Evolutionary conservation across 2,888 invertebrate species (phyloP), one percentile per base, ranked within the genome.

Genomic region (Megaustenia siamemsis): DNA sequence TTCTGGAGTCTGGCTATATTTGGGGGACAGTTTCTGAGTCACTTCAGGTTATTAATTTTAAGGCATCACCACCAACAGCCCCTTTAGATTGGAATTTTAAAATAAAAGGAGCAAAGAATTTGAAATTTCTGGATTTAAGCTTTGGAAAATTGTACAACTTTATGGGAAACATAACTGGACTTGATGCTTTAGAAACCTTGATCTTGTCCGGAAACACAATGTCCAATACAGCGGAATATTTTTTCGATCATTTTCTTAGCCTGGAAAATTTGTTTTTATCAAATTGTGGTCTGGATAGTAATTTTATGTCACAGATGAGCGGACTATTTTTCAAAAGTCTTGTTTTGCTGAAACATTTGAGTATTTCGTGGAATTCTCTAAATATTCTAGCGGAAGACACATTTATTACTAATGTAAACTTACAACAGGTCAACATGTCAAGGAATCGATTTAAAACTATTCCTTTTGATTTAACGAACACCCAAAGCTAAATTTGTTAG

Each of bases 401-500:
- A 12, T 75, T 76, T 45, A 6, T 1, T 0, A 3, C 15, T 6
- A 63, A 66, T 63, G 12, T 1, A 63, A 40, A 56, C 0, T 49
- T 76, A 45, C n/a, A 60, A 49, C n/a, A n/a, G 12, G 0, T 75
- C 24, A 32, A 45, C 28, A 28, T 82, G 8, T 60, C 82, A 45
- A 76, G 49, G 21, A 82, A 82, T 49, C 32, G 63, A 45, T 75
- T 76, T 24, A 56, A 32, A 32, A 53, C 45, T 18, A 66, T 82
- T 43, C 76, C 76, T 0, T 66, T 82, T 66, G 35, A 63, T 32
- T 21, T 76, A 21, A 0, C 1, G 35, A 49, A 63, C 43, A 82
- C 73, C 82, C 56, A 1, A n/a, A 82, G 24, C 60, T 82, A 10
- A 53, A 28, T 32, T 5, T 45, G 24, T 28, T 82, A 35, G 82